phyloP scores from a whole-genome alignment of 1,140 invertebrate species.

The Leptoteleia sp. region DNA sequence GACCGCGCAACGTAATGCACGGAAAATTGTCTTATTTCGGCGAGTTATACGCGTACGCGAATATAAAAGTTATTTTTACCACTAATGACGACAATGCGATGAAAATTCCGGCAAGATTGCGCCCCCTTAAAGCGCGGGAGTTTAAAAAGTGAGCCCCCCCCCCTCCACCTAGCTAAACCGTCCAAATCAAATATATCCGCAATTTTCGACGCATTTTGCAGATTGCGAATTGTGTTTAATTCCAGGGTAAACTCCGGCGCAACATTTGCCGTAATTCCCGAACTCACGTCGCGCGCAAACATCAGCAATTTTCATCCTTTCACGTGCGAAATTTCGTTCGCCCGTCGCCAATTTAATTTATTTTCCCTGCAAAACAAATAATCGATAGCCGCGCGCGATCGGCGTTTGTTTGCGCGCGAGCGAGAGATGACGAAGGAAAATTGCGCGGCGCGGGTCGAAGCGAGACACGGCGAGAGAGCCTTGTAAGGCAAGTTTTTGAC shows the following conservation, averaged over 20 bases:
- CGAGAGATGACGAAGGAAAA: background rate
- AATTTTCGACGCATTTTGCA: too few species aligned
- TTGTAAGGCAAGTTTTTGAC: constrained; percentile 42
- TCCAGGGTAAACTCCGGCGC: too few species aligned
- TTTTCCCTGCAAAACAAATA: constrained; percentile 35
- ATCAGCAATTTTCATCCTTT: constrained; percentile 16
- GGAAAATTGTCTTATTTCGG: background rate
- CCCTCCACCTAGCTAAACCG: too few species aligned
- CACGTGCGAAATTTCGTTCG: constrained; percentile 5
- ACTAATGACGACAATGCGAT: background rate
- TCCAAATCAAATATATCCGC: too few species aligned
- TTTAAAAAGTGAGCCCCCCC: too few species aligned
- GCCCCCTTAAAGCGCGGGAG: too few species aligned
- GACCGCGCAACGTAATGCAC: background rate
- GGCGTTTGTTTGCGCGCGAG: constrained; percentile 6
- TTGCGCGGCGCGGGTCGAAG: too few species aligned
- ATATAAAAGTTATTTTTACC: background rate
- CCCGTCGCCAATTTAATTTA: constrained; percentile 26
- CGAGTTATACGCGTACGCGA: background rate
- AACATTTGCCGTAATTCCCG: too few species aligned
- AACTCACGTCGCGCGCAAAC: background rate
- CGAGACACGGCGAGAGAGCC: constrained; percentile 1
- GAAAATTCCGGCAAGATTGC: background rate
- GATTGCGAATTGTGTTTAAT: too few species aligned
- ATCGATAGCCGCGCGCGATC: constrained; percentile 26